Evolutionary conservation across 1,140 invertebrate species (phyloP).

Genomic region (Diachasma alloeum): DNA sequence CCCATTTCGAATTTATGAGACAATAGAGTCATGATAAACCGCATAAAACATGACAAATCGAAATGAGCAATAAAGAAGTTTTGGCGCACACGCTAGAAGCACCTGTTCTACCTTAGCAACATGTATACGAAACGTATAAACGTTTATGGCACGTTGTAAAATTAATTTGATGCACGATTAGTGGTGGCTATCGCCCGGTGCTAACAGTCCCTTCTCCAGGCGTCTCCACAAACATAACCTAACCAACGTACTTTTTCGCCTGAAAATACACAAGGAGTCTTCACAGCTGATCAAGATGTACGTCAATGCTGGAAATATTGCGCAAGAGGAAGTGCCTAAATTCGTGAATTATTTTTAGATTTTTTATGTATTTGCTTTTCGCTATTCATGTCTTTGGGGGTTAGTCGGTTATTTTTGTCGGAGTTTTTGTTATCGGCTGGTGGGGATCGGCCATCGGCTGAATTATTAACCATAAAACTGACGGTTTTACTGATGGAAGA

Average conservation of each 20-base stretch:
- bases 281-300: slow-evolving; percentile 10
- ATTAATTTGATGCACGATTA: slow-evolving; percentile 63
- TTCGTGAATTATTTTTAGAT: background rate
- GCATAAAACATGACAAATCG: slow-evolving; percentile 19
- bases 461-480: slow-evolving; percentile 22
- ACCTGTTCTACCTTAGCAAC: slow-evolving; percentile 20
- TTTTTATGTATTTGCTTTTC: background rate
- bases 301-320: background rate
- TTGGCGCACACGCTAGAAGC: slow-evolving; percentile 30
- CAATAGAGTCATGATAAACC: slow-evolving; percentile 12
- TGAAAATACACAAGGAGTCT: background rate
- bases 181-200: slow-evolving; percentile 25
- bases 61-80: slow-evolving; percentile 33
- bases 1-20: background rate
- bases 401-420: background rate
- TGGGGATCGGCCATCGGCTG: background rate
- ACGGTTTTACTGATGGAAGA: slow-evolving; percentile 45
- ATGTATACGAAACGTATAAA: slow-evolving; percentile 51
- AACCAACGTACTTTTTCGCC: slow-evolving; percentile 1
- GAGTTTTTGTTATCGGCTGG: background rate
- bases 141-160: slow-evolving; percentile 60
- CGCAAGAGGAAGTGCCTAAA: background rate
- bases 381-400: background rate
- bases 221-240: background rate
- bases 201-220: background rate